Evolutionary conservation across 2,888 invertebrate species (phyloP), one percentile per base, ranked within the genome.

Genomic region (Epicampocera succincta): DNA sequence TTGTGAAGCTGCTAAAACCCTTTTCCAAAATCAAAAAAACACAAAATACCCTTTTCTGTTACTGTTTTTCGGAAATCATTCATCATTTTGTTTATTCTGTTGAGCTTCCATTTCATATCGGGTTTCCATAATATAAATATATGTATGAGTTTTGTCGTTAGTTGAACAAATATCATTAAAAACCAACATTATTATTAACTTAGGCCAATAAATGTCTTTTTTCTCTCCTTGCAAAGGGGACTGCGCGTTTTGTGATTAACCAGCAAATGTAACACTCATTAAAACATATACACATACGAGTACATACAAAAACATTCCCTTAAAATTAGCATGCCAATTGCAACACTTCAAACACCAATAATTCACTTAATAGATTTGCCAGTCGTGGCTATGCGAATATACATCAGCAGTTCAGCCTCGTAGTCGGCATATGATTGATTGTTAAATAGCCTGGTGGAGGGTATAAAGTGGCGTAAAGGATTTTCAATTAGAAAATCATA

Each of bases 321-420:
- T 80, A 65, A 79, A 61, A 69, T 80, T 63, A 80, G 75, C 75
- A 75, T 63, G 80, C 38, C 74, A 80, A 69, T 80, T 75, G 12
- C 17, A 56, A 6, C 60, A 73, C 77, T 75, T 73, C 48, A 61
- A 75, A 81, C 40, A 21, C 40, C 46, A 75, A 17, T 13, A 54
- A 68, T 83, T 79, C 80, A 86, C 69, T 88, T 88, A 15, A 85
- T 86, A 3, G 86, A 86, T 48, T 86, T 86, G 2, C 87, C 88
- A 65, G 84, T 85, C 5, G 86, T 87, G 42, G 88, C 88, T 84
- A 90, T 90, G 66, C 90, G 90, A 87, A 92, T 92, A 90, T 92
- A 92, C 85, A 90, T 88, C 76, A 85, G 86, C 66, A 88, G 90
- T 80, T 91, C 90, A 3, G 87, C 80, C 77, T 91, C 91, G 84